These are phyloP conservation scores for Nomada hirtipes DNA, from an alignment of 2,888 invertebrate species.

Conservation along the genomic window DNA sequence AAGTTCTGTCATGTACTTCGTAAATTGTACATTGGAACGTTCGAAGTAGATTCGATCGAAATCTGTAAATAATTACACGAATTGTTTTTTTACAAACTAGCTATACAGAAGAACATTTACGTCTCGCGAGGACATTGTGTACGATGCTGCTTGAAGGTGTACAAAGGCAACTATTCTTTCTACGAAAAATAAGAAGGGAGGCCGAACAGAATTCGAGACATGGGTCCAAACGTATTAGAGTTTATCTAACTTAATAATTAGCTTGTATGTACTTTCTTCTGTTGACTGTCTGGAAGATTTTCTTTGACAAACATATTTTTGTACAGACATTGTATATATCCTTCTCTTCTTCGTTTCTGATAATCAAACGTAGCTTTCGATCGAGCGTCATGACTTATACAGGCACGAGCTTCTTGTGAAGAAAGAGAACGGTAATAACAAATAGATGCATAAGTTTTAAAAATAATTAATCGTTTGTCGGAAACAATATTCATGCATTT, in stretches of 20 bases:
- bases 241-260: conserved; percentile 61
- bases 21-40: conserved; percentile 8
- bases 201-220: conserved; percentile 47
- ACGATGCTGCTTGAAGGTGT: conserved; percentile 67
- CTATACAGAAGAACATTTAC: conserved; percentile 38
- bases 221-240: conserved; percentile 75
- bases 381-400: conserved; percentile 5
- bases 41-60: conserved; percentile 1
- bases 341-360: conserved; percentile 53
- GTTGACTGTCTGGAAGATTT: conserved; percentile 57
- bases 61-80: conserved; percentile 38
- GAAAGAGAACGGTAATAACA: background rate
- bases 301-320: conserved; percentile 59
- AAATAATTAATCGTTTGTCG: background rate
- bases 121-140: conserved; percentile 10
- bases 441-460: conserved; percentile 14
- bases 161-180: conserved; percentile 65
- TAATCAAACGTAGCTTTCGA: conserved; percentile 42
- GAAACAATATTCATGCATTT: background rate
- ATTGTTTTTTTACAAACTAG: conserved; percentile 45
- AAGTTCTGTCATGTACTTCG: conserved; percentile 2
- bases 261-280: conserved; percentile 48
- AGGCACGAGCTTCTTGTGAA: background rate
- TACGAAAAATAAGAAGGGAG: conserved; percentile 2
- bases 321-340: conserved; percentile 76